Conservation (phyloP, 1,140 invertebrate genomes). For the Lasioglossum baleicum region DNA sequence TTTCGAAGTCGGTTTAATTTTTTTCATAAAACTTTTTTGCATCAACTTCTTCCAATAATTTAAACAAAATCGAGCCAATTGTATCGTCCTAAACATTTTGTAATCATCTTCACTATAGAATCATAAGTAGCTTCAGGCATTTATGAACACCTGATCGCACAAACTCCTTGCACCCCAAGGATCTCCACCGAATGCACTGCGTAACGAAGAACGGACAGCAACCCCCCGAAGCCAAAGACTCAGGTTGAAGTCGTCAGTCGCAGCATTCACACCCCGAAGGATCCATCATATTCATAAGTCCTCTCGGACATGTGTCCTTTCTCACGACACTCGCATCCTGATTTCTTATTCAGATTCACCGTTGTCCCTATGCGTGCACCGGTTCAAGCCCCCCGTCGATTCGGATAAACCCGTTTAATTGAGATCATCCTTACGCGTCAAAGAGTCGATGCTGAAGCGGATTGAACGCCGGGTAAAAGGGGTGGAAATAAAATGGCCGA, state of each 20-base stretch:
- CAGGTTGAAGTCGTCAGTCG: slow-evolving; percentile 60
- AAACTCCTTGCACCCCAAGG: slow-evolving; percentile 30
- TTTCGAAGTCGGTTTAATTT: too few species aligned
- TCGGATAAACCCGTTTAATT: slow-evolving; percentile 76
- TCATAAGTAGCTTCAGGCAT: background rate
- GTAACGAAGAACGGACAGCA: slow-evolving; percentile 48
- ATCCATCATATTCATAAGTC: slow-evolving; percentile 40
- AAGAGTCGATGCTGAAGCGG: slow-evolving; percentile 45
- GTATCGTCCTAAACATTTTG: too few species aligned
- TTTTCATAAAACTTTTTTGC: too few species aligned
- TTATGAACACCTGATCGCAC: slow-evolving; percentile 45
- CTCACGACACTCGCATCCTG: slow-evolving; percentile 65
- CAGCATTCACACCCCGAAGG: slow-evolving; percentile 64
- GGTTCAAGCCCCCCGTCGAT: slow-evolving; percentile 70
- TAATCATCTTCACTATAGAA: too few species aligned
- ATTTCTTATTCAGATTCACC: slow-evolving; percentile 69
- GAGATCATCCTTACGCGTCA: slow-evolving; percentile 69
- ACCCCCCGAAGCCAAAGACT: slow-evolving; percentile 60
- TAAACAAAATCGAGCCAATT: too few species aligned
- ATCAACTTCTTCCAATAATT: too few species aligned
- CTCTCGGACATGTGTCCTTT: slow-evolving; percentile 58
- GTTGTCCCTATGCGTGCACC: slow-evolving; percentile 58
- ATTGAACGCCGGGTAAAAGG: slow-evolving; percentile 36
- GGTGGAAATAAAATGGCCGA: background rate
- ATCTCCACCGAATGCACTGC: slow-evolving; percentile 22